Conservation (phyloP, 2,113 vertebrate species). For the Thymallus thymallus region DNA sequence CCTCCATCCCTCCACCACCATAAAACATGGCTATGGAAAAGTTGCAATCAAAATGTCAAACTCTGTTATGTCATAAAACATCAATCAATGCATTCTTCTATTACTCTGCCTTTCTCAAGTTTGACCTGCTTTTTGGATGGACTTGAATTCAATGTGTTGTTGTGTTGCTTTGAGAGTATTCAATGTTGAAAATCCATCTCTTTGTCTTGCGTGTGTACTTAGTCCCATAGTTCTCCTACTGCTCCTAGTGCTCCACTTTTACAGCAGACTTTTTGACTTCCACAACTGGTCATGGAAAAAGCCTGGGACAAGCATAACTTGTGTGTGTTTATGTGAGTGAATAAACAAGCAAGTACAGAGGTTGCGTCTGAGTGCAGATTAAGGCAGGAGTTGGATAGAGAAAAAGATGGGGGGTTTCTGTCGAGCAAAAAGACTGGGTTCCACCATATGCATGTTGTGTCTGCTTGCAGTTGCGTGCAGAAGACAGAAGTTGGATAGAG, state of each 20-base stretch:
- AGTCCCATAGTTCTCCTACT: not conserved
- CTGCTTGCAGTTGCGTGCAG: not conserved
- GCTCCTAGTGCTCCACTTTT: not conserved
- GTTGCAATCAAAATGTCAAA: slow-evolving; percentile 31
- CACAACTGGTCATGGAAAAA: not conserved
- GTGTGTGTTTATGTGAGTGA: slow-evolving; percentile 19
- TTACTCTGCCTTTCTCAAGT: not conserved
- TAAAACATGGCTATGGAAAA: slow-evolving; percentile 33
- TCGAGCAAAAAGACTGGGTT: not conserved
- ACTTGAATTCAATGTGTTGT: too few species aligned
- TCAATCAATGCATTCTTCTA: slow-evolving; percentile 20
- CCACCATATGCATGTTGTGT: not conserved
- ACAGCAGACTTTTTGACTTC: not conserved
- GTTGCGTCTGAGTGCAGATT: not conserved
- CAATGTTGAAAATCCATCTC: not conserved
- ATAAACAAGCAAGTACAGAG: not conserved
- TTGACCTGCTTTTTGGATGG: not conserved
- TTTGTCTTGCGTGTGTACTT: too few species aligned
- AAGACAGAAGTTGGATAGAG: not conserved
- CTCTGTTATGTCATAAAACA: slow-evolving; percentile 31
- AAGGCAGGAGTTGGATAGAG: slow-evolving; percentile 28
- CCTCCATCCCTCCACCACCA: not conserved
- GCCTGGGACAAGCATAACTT: too few species aligned
- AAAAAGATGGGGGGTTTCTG: not conserved
- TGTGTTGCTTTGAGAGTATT: not conserved